Evolutionary conservation across 2,888 invertebrate species (phyloP).

Genomic region (Hermaeophaga mercurialis): DNA sequence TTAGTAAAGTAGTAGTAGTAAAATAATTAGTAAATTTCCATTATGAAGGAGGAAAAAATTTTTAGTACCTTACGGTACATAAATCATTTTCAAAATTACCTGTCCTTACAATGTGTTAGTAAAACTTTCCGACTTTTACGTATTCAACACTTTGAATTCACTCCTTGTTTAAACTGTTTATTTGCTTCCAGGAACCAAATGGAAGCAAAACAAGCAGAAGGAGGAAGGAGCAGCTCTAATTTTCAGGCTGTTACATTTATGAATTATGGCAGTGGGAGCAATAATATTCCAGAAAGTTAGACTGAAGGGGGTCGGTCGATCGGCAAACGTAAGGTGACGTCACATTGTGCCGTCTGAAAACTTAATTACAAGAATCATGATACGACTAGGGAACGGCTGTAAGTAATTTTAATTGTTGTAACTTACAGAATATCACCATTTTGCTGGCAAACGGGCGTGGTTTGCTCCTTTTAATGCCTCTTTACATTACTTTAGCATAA

Average conservation of each 20-base stretch:
- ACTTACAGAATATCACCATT: slow-evolving; percentile 42
- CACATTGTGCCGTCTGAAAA: slow-evolving; percentile 42
- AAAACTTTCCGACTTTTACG: neutral
- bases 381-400: slow-evolving; percentile 48
- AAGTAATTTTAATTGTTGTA: slow-evolving; percentile 45
- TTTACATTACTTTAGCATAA: slow-evolving; percentile 35
- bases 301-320: slow-evolving; percentile 41
- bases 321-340: slow-evolving; percentile 44
- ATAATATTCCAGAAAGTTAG: slow-evolving; percentile 42
- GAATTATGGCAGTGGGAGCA: slow-evolving; percentile 36
- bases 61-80: no score
- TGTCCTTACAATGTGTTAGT: neutral
- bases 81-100: neutral
- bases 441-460: slow-evolving; percentile 28
- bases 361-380: slow-evolving; percentile 50
- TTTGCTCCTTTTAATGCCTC: slow-evolving; percentile 22
- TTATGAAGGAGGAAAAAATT: no score
- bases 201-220: neutral
- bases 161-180: slow-evolving; percentile 1
- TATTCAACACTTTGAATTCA: neutral
- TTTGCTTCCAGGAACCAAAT: neutral
- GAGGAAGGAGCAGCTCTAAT: slow-evolving; percentile 33
- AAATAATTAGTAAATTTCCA: no score
- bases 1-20: no score
- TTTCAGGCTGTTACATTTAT: slow-evolving; percentile 39